These are phyloP conservation scores for Tipula vernalis DNA, from an alignment of 2,888 invertebrate genomes.

Conservation along the genomic window DNA sequence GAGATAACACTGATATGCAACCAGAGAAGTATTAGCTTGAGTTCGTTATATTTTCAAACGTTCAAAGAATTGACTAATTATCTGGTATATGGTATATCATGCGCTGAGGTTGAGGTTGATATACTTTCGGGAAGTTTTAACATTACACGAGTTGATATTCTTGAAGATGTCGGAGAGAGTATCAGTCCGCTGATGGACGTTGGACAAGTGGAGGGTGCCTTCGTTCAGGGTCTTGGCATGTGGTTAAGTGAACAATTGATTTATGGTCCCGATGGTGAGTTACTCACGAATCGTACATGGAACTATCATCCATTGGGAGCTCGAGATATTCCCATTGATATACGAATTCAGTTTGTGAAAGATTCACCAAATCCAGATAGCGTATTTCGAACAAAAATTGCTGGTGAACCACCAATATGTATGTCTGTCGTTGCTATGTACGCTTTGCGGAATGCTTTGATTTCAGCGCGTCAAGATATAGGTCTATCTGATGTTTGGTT, in stretches of 20 bases:
- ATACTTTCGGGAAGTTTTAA: slow-evolving; percentile 64
- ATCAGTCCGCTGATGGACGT: slow-evolving; percentile 60
- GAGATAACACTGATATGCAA: slow-evolving; percentile 43
- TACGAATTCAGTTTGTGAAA: slow-evolving; percentile 38
- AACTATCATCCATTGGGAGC: slow-evolving; percentile 64
- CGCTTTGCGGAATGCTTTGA: slow-evolving; percentile 55
- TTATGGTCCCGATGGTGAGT: slow-evolving; percentile 47
- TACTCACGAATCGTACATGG: slow-evolving; percentile 70
- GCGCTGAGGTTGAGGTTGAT: slow-evolving; percentile 64
- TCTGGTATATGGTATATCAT: slow-evolving; percentile 48
- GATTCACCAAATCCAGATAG: neutral
- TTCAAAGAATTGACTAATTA: slow-evolving; percentile 43
- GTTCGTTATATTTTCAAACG: slow-evolving; percentile 46
- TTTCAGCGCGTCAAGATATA: slow-evolving; percentile 51
- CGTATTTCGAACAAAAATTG: slow-evolving; percentile 35
- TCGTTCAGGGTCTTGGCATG: slow-evolving; percentile 63
- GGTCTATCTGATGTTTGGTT: slow-evolving; percentile 30
- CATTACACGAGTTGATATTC: slow-evolving; percentile 52
- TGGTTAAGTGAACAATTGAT: slow-evolving; percentile 61
- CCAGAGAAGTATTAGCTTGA: slow-evolving; percentile 42
- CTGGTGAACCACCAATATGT: slow-evolving; percentile 50
- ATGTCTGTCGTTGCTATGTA: slow-evolving; percentile 43
- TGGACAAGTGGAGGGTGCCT: slow-evolving; percentile 67
- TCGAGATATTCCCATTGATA: slow-evolving; percentile 66
- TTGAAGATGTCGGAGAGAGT: slow-evolving; percentile 62